These are phyloP conservation scores for Apogon hyalosoma DNA, from an alignment of 2,797 vertebrate genomes.

Conservation along the genomic window DNA sequence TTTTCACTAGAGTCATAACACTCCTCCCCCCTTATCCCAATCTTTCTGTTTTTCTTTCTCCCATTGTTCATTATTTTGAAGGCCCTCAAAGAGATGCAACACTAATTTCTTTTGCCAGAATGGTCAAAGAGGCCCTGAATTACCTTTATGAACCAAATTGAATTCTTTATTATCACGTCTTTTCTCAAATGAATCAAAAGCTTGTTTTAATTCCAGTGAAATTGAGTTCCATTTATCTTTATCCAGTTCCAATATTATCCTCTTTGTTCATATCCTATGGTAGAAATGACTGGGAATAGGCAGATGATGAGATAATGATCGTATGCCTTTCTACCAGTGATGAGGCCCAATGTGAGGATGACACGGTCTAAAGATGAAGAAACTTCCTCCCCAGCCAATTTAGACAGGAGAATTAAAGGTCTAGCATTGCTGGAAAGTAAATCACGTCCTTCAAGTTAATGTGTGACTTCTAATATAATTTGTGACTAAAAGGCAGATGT, in stretches of 20 bases:
- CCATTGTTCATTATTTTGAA: slow-evolving; percentile 63
- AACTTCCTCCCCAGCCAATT: slow-evolving; percentile 82
- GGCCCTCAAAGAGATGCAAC: slow-evolving; percentile 23
- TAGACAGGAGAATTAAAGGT: slow-evolving; percentile 83
- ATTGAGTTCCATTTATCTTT: slow-evolving; percentile 75
- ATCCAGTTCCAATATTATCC: slow-evolving; percentile 63
- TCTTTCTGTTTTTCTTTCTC: slow-evolving; percentile 21
- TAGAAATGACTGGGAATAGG: slow-evolving; percentile 52
- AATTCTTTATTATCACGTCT: slow-evolving; percentile 52
- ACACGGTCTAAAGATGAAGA: slow-evolving; percentile 84
- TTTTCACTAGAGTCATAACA: slow-evolving; percentile 59
- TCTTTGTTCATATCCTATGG: slow-evolving; percentile 72
- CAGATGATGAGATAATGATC: slow-evolving; percentile 76
- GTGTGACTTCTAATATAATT: slow-evolving; percentile 77
- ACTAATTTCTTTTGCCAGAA: slow-evolving; percentile 45
- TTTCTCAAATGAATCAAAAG: slow-evolving; percentile 57
- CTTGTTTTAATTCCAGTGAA: slow-evolving; percentile 67
- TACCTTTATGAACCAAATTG: slow-evolving; percentile 68
- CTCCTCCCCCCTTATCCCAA: slow-evolving; percentile 10
- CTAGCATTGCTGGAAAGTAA: slow-evolving; percentile 77
- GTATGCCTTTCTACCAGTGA: slow-evolving; percentile 67
- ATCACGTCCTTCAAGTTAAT: slow-evolving; percentile 80
- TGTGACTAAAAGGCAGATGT: slow-evolving; percentile 84
- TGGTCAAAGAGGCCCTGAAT: slow-evolving; percentile 47
- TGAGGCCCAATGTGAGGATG: slow-evolving; percentile 82